These are phyloP conservation scores for Pachymerium ferrugineum DNA, from an alignment of 2,888 invertebrate genomes.

Conservation along the genomic window DNA sequence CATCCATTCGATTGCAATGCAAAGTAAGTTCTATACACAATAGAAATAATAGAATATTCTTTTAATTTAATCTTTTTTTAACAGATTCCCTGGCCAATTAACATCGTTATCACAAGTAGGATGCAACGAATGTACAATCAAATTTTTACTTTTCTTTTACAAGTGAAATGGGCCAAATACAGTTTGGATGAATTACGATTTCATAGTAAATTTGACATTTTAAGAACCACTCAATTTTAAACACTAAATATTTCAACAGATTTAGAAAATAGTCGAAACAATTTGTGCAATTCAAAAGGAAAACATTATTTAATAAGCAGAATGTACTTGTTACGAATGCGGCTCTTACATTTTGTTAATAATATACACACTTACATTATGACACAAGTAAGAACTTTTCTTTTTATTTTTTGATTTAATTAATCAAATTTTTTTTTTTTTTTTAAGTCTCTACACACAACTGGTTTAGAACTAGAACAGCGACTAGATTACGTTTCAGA, in stretches of 20 bases:
- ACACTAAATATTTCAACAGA: neutral
- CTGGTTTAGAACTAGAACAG: conserved; percentile 44
- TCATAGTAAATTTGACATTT: conserved; percentile 42
- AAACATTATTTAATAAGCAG: conserved; percentile 40
- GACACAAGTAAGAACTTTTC: conserved; percentile 43
- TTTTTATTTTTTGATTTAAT: neutral
- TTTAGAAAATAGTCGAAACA: neutral
- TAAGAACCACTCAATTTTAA: neutral
- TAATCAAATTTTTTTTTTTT: neutral
- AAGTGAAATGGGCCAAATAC: conserved; percentile 48
- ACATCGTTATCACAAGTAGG: conserved; percentile 44
- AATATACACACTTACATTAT: conserved; percentile 48
- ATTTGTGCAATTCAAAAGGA: neutral
- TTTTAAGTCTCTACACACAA: conserved; percentile 45
- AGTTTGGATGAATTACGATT: conserved; percentile 46
- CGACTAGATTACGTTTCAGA: conserved; percentile 28
- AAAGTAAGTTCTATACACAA: too few species aligned
- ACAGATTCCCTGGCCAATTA: conserved; percentile 47
- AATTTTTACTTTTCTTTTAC: conserved; percentile 46
- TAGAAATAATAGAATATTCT: neutral
- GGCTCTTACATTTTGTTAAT: conserved; percentile 47
- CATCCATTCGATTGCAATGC: neutral
- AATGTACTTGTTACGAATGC: conserved; percentile 46
- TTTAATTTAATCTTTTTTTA: conserved; percentile 30
- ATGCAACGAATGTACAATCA: conserved; percentile 45